Evolutionary conservation across 2,888 invertebrate species (phyloP).

Genomic region (Latrodectus hesperus): DNA sequence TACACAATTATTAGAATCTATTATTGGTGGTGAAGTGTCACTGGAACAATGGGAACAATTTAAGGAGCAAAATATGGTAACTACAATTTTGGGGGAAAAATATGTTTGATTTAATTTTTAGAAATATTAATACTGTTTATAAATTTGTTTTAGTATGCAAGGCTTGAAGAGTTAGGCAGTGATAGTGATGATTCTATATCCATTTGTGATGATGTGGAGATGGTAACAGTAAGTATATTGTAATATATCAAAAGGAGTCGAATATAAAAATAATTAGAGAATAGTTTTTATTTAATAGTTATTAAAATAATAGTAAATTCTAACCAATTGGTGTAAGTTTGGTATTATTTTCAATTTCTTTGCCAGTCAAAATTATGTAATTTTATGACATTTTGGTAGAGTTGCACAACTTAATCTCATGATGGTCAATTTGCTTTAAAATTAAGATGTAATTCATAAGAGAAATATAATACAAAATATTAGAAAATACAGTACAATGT

Average conservation of each 20-base stretch:
- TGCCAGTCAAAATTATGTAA: too few species aligned
- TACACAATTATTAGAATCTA: constrained; percentile 33
- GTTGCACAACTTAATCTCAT: too few species aligned
- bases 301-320: too few species aligned
- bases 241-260: background rate
- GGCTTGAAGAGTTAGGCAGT: constrained; percentile 32
- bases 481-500: too few species aligned
- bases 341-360: too few species aligned
- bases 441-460: too few species aligned
- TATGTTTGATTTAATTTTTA: background rate
- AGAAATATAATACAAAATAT: too few species aligned
- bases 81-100: background rate
- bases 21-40: constrained; percentile 42
- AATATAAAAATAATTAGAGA: too few species aligned
- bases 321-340: too few species aligned
- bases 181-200: constrained; percentile 36
- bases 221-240: constrained; percentile 30
- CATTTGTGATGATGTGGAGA: constrained; percentile 34
- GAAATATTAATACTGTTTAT: background rate
- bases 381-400: too few species aligned
- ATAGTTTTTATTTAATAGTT: too few species aligned
- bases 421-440: too few species aligned
- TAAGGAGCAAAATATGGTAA: constrained; percentile 38
- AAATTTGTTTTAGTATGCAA: constrained; percentile 18
- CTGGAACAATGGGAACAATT: constrained; percentile 59